Base-by-base conservation (phyloP, 2,888 invertebrate genomes). In the Brenthis daphne region DNA sequence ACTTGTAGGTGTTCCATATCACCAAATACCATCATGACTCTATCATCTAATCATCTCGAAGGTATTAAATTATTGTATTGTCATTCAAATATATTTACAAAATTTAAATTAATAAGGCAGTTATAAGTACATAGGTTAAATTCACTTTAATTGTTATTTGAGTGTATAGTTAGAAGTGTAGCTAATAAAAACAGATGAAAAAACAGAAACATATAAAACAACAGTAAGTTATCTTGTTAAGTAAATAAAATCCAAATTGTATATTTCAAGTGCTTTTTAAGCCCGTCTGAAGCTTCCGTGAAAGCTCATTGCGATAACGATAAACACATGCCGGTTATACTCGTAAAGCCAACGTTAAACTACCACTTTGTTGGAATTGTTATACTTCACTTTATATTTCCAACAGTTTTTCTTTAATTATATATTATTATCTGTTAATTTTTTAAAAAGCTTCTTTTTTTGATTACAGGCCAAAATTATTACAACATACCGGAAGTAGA, bases 291-390 rank as follows among this genome's bases (percentile, higher is more conserved):
- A 66, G 69, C 69, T 66, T 63, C 65, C 63, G 65, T 65, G 57
- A 50, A 65, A 63, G 69, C 61, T 60, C 66, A 66, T 69, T 57
- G 63, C 57, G 64, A 69, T 69, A 69, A 69, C 66, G 57, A 66
- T 69, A 69, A 66, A 66, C 67, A 67, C 56, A 61, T 33, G 57
- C 53, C 37, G 33, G 54, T 43, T 24, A 43, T 24, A 55, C 14
- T 24, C 64, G 14, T 33, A 29, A 55, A 60, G 60, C 66, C 53
- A 24, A 54, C 29, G 43, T 29, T 43, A 64, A 24, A 53, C 53
- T 65, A 53, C 37, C 53, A 58, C 58, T 57, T 57, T 24, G 48
- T 13, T 48, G n/a, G 13, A 24, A 64, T n/a, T 56, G 29, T 56
- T 56, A 5, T 16, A 48, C 20, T 65, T 53, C 8, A 13, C n/a